A percentile compares a stretch with the other conserved stretches of the same genome.
phyloP scores from a whole-genome alignment of 92 coral and sea anemone genomes.

The Meandrina meandrites region DNA sequence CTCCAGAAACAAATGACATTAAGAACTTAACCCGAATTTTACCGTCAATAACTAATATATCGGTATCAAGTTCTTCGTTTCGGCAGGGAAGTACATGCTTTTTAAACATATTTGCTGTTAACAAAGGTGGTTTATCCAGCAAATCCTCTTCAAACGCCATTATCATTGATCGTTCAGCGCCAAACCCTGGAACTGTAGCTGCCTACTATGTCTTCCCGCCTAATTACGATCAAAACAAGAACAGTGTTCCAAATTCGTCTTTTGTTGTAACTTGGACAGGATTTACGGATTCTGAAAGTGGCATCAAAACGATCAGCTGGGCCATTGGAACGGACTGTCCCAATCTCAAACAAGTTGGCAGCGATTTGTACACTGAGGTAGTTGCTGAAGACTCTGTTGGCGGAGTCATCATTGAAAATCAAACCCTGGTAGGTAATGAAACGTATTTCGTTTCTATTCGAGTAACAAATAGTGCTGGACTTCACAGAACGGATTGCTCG shows the following conservation, averaged over 20 bases:
- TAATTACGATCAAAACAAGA: slow-evolving; percentile 71
- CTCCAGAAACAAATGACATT: slow-evolving; percentile 63
- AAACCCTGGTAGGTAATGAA: slow-evolving; percentile 70
- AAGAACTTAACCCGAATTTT: slow-evolving; percentile 49
- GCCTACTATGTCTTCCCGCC: slow-evolving; percentile 75
- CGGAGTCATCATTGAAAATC: slow-evolving; percentile 75
- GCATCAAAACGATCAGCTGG: slow-evolving; percentile 74
- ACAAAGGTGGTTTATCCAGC: slow-evolving; percentile 68
- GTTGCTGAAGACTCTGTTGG: slow-evolving; percentile 63
- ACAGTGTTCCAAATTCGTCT: slow-evolving; percentile 68
- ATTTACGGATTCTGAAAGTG: slow-evolving; percentile 83
- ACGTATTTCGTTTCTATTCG: slow-evolving; percentile 83
- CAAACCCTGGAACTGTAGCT: slow-evolving; percentile 66
- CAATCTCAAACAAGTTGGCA: slow-evolving; percentile 13
- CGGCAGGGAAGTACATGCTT: slow-evolving; percentile 78
- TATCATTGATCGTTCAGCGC: slow-evolving; percentile 83
- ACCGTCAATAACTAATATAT: slow-evolving; percentile 7
- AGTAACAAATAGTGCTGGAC: slow-evolving; percentile 89
- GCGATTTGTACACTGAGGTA: slow-evolving; percentile 52
- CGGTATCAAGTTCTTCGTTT: slow-evolving; percentile 49
- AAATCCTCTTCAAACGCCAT: slow-evolving; percentile 75
- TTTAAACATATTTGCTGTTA: slow-evolving; percentile 61
- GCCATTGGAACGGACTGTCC: slow-evolving; percentile 63
- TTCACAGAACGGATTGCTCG: slow-evolving; percentile 83
- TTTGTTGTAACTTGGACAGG: slow-evolving; percentile 89